phyloP scores from a whole-genome alignment of 92 coral and sea anemone genomes.

The Parazoanthus atlanticus region DNA sequence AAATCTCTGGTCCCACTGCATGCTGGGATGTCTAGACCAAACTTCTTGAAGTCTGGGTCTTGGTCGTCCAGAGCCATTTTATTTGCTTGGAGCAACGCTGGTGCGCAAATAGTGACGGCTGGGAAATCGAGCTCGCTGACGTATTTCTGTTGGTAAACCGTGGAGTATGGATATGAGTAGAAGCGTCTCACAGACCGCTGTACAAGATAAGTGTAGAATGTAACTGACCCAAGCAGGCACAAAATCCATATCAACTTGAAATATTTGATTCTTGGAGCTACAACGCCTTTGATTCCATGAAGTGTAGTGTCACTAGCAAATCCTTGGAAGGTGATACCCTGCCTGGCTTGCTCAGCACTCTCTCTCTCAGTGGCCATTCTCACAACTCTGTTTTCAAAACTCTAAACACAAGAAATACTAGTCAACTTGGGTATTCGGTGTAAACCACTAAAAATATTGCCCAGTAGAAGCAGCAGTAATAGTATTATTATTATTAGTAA shows the following conservation, averaged over 20 bases:
- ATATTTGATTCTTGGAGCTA: slow-evolving; percentile 27
- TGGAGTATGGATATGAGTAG: slow-evolving; percentile 22
- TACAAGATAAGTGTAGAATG: slow-evolving; percentile 18
- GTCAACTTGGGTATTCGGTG: too few species aligned
- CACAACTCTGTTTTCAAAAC: neutral
- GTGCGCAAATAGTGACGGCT: slow-evolving; percentile 32
- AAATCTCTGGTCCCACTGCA: neutral
- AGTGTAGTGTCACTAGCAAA: slow-evolving; percentile 36
- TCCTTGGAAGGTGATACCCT: neutral
- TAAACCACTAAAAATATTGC: too few species aligned
- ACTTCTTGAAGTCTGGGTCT: neutral
- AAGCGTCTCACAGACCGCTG: slow-evolving; percentile 37
- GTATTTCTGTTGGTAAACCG: slow-evolving; percentile 12
- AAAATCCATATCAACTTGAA: slow-evolving; percentile 23
- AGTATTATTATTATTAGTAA: too few species aligned
- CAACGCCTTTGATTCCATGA: slow-evolving; percentile 35
- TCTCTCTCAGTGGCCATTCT: slow-evolving; percentile 8
- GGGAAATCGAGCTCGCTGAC: slow-evolving; percentile 31
- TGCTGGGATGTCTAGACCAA: slow-evolving; percentile 27
- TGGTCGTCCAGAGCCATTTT: slow-evolving; percentile 6
- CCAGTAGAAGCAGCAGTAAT: too few species aligned
- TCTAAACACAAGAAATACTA: too few species aligned
- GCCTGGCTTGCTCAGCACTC: neutral
- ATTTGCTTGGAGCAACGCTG: neutral
- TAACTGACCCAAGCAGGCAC: slow-evolving; percentile 14